Conservation (phyloP, 2,888 invertebrate species). For the Neoaliturus tenellus region DNA sequence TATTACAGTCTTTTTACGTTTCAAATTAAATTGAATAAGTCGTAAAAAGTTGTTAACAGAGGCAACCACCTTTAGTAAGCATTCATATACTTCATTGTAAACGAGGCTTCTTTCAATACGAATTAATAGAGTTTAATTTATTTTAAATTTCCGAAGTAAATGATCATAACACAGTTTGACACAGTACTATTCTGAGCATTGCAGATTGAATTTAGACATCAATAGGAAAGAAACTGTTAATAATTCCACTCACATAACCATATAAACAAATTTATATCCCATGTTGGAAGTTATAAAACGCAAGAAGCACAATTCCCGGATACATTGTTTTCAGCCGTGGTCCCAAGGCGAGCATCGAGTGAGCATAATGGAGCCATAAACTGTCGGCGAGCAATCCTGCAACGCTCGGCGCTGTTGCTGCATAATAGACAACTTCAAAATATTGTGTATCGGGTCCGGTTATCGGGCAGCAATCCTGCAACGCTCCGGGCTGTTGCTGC, state of each 20-base stretch:
- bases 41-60: no score
- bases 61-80: no score
- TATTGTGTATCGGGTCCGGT: neutral
- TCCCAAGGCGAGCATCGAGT: slow-evolving; percentile 10
- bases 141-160: no score
- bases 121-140: no score
- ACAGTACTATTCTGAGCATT: no score
- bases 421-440: neutral
- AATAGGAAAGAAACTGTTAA: no score
- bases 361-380: slow-evolving; percentile 23
- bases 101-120: no score
- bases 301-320: neutral
- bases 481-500: neutral
- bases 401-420: neutral
- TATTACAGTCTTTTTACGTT: no score
- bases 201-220: no score
- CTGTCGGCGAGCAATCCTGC: slow-evolving; percentile 2
- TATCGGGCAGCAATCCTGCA: neutral
- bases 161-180: no score
- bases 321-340: slow-evolving; percentile 12
- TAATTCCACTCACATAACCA: neutral
- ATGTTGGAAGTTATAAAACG: neutral
- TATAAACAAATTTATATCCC: neutral
- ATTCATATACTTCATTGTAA: no score
- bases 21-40: no score